These are phyloP conservation scores for Hippoglossus stenolepis DNA, from an alignment of 2,113 vertebrate species.

Conservation along the genomic window DNA sequence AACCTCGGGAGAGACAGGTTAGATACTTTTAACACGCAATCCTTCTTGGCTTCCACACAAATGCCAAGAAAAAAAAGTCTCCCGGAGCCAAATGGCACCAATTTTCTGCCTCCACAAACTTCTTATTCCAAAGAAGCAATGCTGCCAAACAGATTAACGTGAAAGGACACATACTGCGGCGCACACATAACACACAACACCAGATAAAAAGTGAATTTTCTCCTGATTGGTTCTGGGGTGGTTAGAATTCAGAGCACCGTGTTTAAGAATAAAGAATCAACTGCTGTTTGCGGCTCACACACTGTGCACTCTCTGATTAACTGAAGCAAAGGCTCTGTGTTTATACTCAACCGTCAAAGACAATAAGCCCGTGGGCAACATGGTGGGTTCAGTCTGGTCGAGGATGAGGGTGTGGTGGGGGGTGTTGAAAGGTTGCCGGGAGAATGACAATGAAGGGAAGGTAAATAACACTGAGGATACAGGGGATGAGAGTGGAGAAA, in stretches of 20 bases:
- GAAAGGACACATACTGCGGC: background rate
- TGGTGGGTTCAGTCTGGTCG: constrained; percentile 26
- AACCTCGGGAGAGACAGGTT: background rate
- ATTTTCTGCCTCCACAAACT: background rate
- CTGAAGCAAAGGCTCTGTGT: constrained; percentile 41
- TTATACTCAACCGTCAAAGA: constrained; percentile 65
- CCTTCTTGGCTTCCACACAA: background rate
- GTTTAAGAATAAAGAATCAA: constrained; percentile 38
- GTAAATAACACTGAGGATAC: constrained; percentile 17
- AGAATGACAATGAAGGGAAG: background rate
- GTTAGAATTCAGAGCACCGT: constrained; percentile 21
- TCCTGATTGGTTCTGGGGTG: constrained; percentile 8
- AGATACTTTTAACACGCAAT: background rate
- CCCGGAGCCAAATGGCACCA: background rate
- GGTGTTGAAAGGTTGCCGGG: constrained; percentile 27
- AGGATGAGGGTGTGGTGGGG: background rate
- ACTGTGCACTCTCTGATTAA: constrained; percentile 35
- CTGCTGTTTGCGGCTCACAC: constrained; percentile 38
- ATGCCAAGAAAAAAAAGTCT: background rate
- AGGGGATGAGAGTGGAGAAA: constrained; percentile 14
- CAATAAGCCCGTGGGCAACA: constrained; percentile 52
- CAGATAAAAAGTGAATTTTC: background rate
- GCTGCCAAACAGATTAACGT: background rate
- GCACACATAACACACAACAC: background rate
- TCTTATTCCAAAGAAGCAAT: background rate